These are phyloP conservation scores for Meandrusa payeni DNA, from an alignment of 2,888 invertebrate genomes.

Conservation along the genomic window DNA sequence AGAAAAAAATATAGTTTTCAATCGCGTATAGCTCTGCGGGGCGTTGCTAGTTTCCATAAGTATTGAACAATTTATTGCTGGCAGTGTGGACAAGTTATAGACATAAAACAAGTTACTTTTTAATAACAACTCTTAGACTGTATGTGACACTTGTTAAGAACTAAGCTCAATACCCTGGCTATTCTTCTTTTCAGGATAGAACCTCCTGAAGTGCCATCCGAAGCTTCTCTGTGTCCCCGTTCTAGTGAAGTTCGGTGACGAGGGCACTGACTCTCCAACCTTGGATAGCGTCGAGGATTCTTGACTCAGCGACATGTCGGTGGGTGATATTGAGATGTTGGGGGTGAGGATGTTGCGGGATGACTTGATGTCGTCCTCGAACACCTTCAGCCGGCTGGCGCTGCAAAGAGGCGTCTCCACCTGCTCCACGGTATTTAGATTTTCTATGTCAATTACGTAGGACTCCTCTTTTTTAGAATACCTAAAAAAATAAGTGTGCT, in stretches of 20 bases:
- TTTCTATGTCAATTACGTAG: conserved; percentile 82
- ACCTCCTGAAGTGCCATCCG: conserved; percentile 63
- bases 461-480: conserved; percentile 79
- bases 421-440: conserved; percentile 83
- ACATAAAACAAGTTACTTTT: too few species aligned
- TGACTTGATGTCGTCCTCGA: conserved; percentile 58
- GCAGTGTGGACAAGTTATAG: too few species aligned
- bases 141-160: conserved; percentile 2
- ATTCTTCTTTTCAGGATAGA: conserved; percentile 46
- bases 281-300: conserved; percentile 44
- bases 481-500: too few species aligned
- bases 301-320: conserved; percentile 45
- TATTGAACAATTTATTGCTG: too few species aligned
- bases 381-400: conserved; percentile 82
- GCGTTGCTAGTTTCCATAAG: too few species aligned
- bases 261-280: conserved; percentile 45
- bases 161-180: conserved; percentile 27
- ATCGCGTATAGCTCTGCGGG: too few species aligned
- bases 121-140: not conserved
- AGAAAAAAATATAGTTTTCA: too few species aligned
- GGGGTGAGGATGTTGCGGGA: conserved; percentile 47
- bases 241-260: conserved; percentile 50
- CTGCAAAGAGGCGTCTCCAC: conserved; percentile 89
- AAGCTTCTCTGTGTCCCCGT: conserved; percentile 56
- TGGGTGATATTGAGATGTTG: conserved; percentile 40